Evolutionary conservation across 2,113 vertebrate genomes (phyloP).

Genomic region (Eublepharis macularius): DNA sequence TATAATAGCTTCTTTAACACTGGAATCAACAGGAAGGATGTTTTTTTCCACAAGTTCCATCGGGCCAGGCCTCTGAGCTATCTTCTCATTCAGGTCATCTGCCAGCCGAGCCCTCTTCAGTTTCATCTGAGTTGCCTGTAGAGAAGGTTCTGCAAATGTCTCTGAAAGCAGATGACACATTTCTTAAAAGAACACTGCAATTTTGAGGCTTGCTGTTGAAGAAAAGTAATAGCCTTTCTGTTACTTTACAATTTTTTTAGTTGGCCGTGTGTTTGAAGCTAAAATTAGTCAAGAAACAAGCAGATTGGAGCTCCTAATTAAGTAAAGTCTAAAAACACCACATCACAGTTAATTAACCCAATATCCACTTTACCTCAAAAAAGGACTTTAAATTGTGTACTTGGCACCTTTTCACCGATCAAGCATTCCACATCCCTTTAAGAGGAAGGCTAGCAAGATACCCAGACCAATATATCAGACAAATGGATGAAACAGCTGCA

Average conservation of each 20-base stretch:
- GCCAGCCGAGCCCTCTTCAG: conserved; percentile 94
- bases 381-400: not conserved
- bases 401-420: not conserved
- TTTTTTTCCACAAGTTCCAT: conserved; percentile 99
- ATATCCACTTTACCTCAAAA: not conserved
- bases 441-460: not conserved
- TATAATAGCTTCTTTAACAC: conserved; percentile 94
- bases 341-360: not conserved
- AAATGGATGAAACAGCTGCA: not conserved
- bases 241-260: not conserved
- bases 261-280: not conserved
- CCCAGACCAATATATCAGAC: not conserved
- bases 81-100: conserved; percentile 97
- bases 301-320: not conserved
- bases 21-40: conserved; percentile 94
- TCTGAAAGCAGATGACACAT: conserved; percentile 73
- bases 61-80: conserved; percentile 94
- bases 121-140: conserved; percentile 97
- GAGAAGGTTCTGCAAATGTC: conserved; percentile 93
- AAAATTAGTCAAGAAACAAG: not conserved
- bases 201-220: not conserved
- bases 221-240: not conserved
- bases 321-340: not conserved
- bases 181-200: not conserved
- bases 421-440: not conserved